These are phyloP conservation scores for Ctenodactylus gundi DNA, from an alignment of 2,113 vertebrate genomes.

Conservation along the genomic window DNA sequence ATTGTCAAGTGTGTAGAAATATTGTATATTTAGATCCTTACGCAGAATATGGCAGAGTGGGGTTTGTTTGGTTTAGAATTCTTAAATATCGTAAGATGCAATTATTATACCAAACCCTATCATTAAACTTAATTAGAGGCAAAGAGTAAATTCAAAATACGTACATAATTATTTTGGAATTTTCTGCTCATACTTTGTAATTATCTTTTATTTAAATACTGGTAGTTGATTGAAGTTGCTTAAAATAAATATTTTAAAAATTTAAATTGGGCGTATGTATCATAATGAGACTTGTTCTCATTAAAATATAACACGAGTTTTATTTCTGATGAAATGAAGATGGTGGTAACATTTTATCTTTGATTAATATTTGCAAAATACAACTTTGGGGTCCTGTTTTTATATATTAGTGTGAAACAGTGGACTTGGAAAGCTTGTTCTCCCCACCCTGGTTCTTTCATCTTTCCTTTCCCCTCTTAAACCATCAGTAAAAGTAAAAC, in stretches of 20 bases:
- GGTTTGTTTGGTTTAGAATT: slow-evolving; percentile 54
- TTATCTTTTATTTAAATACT: slow-evolving; percentile 54
- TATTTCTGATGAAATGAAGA: slow-evolving; percentile 38
- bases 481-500: slow-evolving; percentile 83
- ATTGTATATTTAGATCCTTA: slow-evolving; percentile 73
- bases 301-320: slow-evolving; percentile 3
- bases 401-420: slow-evolving; percentile 45
- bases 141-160: slow-evolving; percentile 52
- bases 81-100: slow-evolving; percentile 48
- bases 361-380: slow-evolving; percentile 46
- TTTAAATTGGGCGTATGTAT: not conserved
- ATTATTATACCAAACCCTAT: slow-evolving; percentile 41
- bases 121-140: slow-evolving; percentile 65
- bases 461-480: slow-evolving; percentile 13
- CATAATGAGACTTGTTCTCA: not conserved
- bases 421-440: slow-evolving; percentile 75
- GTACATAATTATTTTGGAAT: slow-evolving; percentile 62
- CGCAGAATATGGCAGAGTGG: slow-evolving; percentile 53
- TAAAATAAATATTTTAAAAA: slow-evolving; percentile 48
- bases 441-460: slow-evolving; percentile 51
- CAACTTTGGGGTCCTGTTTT: slow-evolving; percentile 35
- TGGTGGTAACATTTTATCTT: not conserved
- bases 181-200: slow-evolving; percentile 51
- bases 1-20: slow-evolving; percentile 74
- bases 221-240: slow-evolving; percentile 22